Conservation (phyloP, 1,140 invertebrate genomes). For the Drosophila busckii region DNA sequence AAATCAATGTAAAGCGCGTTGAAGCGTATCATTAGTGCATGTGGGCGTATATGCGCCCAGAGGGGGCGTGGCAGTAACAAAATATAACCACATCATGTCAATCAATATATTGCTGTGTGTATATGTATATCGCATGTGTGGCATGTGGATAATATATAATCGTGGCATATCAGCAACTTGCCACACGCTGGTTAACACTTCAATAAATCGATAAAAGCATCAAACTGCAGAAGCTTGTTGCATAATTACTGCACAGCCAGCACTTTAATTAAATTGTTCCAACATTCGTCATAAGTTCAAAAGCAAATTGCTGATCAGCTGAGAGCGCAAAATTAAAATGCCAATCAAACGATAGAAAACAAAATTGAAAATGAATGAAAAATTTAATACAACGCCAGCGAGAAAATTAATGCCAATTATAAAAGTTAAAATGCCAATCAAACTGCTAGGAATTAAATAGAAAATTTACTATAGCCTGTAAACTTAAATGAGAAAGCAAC, state of each 20-base stretch:
- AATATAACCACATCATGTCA: slow-evolving; percentile 57
- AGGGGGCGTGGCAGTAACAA: slow-evolving; percentile 31
- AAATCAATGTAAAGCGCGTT: slow-evolving; percentile 70
- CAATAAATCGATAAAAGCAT: slow-evolving; percentile 75
- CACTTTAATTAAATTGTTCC: slow-evolving; percentile 64
- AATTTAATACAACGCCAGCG: too few relatives aligned
- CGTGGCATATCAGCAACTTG: slow-evolving; percentile 58
- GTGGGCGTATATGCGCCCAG: slow-evolving; percentile 16
- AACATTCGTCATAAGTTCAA: slow-evolving; percentile 40
- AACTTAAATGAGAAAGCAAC: too few relatives aligned
- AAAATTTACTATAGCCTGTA: too few relatives aligned
- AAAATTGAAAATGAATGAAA: too few relatives aligned
- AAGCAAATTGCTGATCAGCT: slow-evolving; percentile 34
- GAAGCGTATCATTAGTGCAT: slow-evolving; percentile 62
- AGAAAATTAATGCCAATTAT: too few relatives aligned
- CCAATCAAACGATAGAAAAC: too few relatives aligned
- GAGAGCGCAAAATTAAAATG: too few relatives aligned
- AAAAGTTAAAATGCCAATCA: too few relatives aligned
- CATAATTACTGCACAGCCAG: slow-evolving; percentile 58
- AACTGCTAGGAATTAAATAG: too few relatives aligned
- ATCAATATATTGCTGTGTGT: slow-evolving; percentile 29
- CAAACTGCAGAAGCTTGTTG: slow-evolving; percentile 70
- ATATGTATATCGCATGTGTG: neutral
- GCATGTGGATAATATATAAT: slow-evolving; percentile 30
- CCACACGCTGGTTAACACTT: slow-evolving; percentile 69